Conservation (phyloP, 2,888 invertebrate species). For the Drosophila macrothrix region DNA sequence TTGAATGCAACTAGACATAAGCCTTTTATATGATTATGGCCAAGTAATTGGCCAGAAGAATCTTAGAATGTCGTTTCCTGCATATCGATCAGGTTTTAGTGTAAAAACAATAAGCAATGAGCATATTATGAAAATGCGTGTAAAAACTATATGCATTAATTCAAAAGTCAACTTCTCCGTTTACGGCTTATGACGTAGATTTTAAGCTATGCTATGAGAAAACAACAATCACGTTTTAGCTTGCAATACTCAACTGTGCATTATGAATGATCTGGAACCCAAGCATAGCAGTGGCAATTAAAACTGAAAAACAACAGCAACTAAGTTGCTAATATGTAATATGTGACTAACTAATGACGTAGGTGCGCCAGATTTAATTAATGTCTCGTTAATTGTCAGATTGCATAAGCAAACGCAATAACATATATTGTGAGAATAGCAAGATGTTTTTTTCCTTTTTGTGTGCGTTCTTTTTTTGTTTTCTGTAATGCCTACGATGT, state of each 20-base stretch:
- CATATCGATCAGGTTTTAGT: slow-evolving; percentile 6
- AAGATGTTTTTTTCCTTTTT: not conserved
- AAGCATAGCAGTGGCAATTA: slow-evolving; percentile 22
- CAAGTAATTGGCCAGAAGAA: not conserved
- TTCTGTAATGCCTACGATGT: not conserved
- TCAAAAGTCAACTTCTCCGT: not conserved
- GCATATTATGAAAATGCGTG: not conserved
- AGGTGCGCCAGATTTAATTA: slow-evolving; percentile 25
- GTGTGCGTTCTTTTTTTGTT: not conserved
- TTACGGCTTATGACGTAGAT: slow-evolving; percentile 5
- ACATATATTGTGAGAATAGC: slow-evolving; percentile 13
- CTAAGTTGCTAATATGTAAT: not conserved
- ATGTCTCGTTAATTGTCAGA: slow-evolving; percentile 5
- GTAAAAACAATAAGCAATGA: not conserved
- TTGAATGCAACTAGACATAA: slow-evolving; percentile 1
- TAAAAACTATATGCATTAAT: not conserved
- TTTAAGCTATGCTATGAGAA: not conserved
- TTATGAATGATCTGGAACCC: slow-evolving; percentile 21
- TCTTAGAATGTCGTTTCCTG: slow-evolving; percentile 12
- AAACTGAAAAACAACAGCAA: slow-evolving; percentile 26
- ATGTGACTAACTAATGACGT: slow-evolving; percentile 34
- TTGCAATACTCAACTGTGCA: not conserved
- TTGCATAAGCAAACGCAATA: not conserved
- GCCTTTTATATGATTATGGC: slow-evolving; percentile 19
- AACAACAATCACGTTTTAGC: not conserved